These are phyloP conservation scores for Coptodon rendalli DNA, from an alignment of 2,113 vertebrate species.

Conservation along the genomic window DNA sequence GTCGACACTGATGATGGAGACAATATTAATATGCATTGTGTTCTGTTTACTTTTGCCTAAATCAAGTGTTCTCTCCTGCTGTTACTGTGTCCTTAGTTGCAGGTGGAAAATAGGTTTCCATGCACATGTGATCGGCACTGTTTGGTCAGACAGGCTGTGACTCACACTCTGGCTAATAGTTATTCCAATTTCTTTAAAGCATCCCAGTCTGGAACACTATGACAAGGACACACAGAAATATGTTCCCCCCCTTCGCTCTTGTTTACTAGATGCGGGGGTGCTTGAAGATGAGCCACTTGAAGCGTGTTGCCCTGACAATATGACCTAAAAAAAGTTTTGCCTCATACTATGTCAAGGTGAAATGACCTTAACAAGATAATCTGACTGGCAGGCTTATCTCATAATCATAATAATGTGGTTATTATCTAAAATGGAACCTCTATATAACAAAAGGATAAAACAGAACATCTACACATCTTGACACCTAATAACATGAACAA, in stretches of 20 bases:
- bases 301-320: background rate
- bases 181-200: background rate
- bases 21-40: background rate
- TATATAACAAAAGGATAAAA: background rate
- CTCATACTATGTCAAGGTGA: background rate
- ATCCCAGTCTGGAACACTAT: background rate
- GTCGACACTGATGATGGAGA: background rate
- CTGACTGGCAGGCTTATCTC: background rate
- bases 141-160: background rate
- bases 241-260: background rate
- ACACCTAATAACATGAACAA: background rate
- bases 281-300: background rate
- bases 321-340: background rate
- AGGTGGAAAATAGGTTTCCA: background rate
- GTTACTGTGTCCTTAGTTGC: background rate
- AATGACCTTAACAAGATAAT: background rate
- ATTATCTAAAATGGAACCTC: background rate
- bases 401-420: background rate
- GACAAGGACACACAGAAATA: background rate
- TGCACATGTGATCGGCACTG: background rate
- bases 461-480: background rate
- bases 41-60: background rate
- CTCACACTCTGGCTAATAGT: constrained; percentile 23
- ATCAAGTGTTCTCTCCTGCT: background rate
- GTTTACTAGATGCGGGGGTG: background rate